Evolutionary conservation across 1,140 invertebrate species (phyloP).

Genomic region (Theocolax elegans): DNA sequence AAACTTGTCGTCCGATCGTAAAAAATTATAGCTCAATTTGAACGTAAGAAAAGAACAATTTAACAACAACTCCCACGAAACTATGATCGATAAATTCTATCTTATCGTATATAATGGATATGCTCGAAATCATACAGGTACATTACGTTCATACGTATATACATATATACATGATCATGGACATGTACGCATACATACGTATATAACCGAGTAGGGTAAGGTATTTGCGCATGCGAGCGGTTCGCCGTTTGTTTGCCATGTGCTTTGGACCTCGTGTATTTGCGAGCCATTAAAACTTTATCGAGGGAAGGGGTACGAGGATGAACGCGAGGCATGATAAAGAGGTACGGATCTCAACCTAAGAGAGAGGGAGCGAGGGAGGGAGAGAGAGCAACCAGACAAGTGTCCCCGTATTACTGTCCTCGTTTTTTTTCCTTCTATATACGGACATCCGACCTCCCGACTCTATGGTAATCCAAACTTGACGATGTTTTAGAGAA

Average conservation of each 20-base stretch:
- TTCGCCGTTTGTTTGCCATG: slow-evolving; percentile 37
- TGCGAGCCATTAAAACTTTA: slow-evolving; percentile 48
- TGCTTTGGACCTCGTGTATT: slow-evolving; percentile 37
- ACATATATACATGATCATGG: not conserved
- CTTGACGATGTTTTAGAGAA: slow-evolving; percentile 12
- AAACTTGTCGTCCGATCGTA: no score
- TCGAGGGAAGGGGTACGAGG: no score
- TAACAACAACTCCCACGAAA: no score
- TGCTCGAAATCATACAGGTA: slow-evolving; percentile 10
- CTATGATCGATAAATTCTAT: slow-evolving; percentile 10
- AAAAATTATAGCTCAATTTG: no score
- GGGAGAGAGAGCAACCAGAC: not conserved
- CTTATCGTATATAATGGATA: slow-evolving; percentile 3
- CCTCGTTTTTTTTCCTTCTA: not conserved
- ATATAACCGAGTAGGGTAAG: not conserved
- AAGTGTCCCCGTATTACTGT: not conserved
- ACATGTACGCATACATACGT: not conserved
- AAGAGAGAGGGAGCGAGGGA: not conserved
- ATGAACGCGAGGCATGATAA: slow-evolving; percentile 8
- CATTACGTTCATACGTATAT: not conserved
- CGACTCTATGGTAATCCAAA: slow-evolving; percentile 18
- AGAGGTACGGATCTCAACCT: not conserved
- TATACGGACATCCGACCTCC: not conserved
- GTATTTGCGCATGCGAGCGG: slow-evolving; percentile 21
- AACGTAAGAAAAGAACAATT: no score